Percentiles rank a stretch among this genome's conserved stretches.
These are phyloP conservation scores for Echeneis naucrates DNA, from an alignment of 2,797 vertebrate species.

Conservation along the genomic window DNA sequence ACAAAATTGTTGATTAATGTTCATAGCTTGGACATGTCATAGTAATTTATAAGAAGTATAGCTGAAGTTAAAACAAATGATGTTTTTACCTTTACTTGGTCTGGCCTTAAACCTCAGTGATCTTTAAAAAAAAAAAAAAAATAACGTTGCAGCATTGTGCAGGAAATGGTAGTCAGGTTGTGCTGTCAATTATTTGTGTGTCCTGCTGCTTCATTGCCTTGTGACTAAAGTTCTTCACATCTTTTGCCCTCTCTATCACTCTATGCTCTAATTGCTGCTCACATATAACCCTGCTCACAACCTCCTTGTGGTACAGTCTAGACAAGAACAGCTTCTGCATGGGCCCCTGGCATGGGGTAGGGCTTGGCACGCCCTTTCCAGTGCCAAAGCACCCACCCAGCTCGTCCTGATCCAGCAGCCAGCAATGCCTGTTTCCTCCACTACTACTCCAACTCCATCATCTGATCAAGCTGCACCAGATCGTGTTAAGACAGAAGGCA, in stretches of 20 bases:
- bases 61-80: not conserved
- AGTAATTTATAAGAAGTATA: not conserved
- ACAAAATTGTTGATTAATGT: not conserved
- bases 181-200: conserved; percentile 6
- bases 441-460: not conserved
- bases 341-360: conserved; percentile 67
- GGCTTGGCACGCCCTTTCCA: conserved; percentile 50
- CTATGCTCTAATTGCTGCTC: conserved; percentile 30
- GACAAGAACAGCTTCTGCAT: conserved; percentile 67
- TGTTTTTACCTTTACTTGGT: not conserved
- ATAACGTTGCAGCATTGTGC: too few species aligned
- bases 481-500: conserved; percentile 53
- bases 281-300: conserved; percentile 46
- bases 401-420: conserved; percentile 76
- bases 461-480: conserved; percentile 7
- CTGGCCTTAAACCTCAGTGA: not conserved
- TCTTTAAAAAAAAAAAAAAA: not conserved
- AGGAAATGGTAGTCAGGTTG: not conserved
- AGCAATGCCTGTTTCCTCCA: conserved; percentile 28
- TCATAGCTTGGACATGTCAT: not conserved
- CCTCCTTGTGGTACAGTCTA: conserved; percentile 63
- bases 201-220: conserved; percentile 17
- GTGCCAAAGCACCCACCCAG: conserved; percentile 60
- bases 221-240: conserved; percentile 48
- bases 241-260: conserved; percentile 28